Conservation (phyloP, 2,797 vertebrate genomes). For the Rhabdomys pumilio region DNA sequence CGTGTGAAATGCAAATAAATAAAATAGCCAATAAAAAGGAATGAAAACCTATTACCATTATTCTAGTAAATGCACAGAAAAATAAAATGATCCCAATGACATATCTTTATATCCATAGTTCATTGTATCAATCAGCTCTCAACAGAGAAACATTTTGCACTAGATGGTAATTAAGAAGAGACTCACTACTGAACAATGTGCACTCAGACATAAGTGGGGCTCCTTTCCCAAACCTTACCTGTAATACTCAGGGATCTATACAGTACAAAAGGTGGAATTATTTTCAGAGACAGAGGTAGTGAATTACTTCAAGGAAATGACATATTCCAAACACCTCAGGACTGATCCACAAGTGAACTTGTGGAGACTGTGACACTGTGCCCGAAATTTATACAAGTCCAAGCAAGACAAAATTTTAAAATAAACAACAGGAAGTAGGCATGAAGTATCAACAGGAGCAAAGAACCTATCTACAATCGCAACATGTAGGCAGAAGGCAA, state of each 20-base stretch:
- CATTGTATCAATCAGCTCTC: not conserved
- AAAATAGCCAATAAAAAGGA: too few relatives aligned
- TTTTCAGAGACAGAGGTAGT: not conserved
- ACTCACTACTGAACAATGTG: not conserved
- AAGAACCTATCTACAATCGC: not conserved
- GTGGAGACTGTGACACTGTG: not conserved
- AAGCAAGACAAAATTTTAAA: not conserved
- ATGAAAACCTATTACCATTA: not conserved
- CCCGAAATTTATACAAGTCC: not conserved
- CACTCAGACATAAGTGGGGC: not conserved
- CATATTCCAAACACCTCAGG: not conserved
- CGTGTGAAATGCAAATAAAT: too few relatives aligned
- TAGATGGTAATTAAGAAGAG: not conserved
- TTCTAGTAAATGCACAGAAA: not conserved
- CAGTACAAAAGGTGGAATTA: not conserved
- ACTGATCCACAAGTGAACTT: not conserved
- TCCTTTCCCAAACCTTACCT: not conserved
- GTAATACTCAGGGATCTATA: not conserved
- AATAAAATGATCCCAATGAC: not conserved
- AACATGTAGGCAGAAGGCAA: not conserved
- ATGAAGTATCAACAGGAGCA: not conserved
- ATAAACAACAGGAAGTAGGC: not conserved
- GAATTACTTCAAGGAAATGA: not conserved
- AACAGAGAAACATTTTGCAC: not conserved
- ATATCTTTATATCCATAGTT: not conserved